Conservation (phyloP, 2,797 vertebrate genomes). For the Muscicapa striata region DNA sequence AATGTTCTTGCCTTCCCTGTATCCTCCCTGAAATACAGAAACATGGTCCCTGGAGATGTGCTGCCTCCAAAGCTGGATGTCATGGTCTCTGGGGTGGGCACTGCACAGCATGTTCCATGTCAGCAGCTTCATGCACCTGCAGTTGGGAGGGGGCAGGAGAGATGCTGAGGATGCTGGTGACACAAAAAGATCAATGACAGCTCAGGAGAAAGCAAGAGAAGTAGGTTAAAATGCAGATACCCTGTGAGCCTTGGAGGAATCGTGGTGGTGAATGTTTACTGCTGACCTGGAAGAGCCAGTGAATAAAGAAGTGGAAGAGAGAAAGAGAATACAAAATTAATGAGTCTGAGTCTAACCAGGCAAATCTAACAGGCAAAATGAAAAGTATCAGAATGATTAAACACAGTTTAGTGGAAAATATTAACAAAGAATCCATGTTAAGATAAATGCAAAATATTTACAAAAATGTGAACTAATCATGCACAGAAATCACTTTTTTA, state of each 20-base stretch:
- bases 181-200: background rate
- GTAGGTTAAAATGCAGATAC: constrained; percentile 18
- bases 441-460: background rate
- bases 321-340: background rate
- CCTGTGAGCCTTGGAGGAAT: background rate
- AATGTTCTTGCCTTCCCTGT: background rate
- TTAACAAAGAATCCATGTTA: background rate
- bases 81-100: background rate
- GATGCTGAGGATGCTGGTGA: background rate
- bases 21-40: background rate
- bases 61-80: background rate
- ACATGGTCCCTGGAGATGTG: background rate
- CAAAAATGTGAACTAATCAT: background rate
- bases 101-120: background rate
- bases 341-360: background rate
- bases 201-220: constrained; percentile 1
- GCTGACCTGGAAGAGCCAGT: background rate
- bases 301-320: background rate
- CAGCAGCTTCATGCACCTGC: background rate
- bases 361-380: background rate
- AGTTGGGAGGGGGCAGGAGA: background rate
- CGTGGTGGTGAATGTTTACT: background rate
- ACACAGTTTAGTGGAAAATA: background rate
- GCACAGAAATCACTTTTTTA: background rate
- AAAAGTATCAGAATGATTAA: background rate